Base-by-base conservation (phyloP, 1,140 invertebrate species). In the Lethrus apterus region DNA sequence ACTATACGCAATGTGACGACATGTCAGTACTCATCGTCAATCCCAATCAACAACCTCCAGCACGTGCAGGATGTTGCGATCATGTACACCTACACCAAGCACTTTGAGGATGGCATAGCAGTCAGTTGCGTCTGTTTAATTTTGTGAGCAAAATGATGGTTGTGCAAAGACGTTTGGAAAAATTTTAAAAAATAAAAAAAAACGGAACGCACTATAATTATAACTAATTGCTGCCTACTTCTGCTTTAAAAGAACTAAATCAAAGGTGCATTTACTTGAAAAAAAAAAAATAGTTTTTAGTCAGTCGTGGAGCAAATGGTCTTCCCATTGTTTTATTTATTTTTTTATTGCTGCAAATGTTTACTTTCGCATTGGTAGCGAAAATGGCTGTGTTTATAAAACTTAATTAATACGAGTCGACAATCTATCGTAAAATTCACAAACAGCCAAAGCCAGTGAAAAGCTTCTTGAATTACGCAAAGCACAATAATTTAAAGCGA, bases 1-100 rank as follows among this genome's bases (percentile, higher is more conserved):
- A 40, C 51, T 66, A 9, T 60, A 63, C 41, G 60, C 60, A 9
- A 62, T 66, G 58, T 66, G 64, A 66, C 64, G 54, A 32, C 58
- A 59, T 34, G 47, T 44, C 20, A 50, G 54, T n/a, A 21, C 33
- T 48, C 46, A 46, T 52, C 42, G 45, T 47, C 30, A 46, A 46
- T 19, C 46, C 51, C 32, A 51, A 33, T 38, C 55, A 15, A 50
- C 59, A 17, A 48, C 49, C 8, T 51, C 53, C 36, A 45, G 54
- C 13, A 52, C 58, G 8, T 55, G 59, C 35, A 47, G 60, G 30
- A 52, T 63, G 9, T 33, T 63, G 18, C 54, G 59, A 21, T 62
- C 62, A 7, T 65, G 63, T 48, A 56, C 57, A n/a, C 56, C 58
- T 7, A 60, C 63, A 13, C 60, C 63, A 19, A 61, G 54, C 46